Evolutionary conservation across 2,888 invertebrate genomes (phyloP), one percentile per base, ranked within the genome.

Genomic region (Sarcophaga rosellei): DNA sequence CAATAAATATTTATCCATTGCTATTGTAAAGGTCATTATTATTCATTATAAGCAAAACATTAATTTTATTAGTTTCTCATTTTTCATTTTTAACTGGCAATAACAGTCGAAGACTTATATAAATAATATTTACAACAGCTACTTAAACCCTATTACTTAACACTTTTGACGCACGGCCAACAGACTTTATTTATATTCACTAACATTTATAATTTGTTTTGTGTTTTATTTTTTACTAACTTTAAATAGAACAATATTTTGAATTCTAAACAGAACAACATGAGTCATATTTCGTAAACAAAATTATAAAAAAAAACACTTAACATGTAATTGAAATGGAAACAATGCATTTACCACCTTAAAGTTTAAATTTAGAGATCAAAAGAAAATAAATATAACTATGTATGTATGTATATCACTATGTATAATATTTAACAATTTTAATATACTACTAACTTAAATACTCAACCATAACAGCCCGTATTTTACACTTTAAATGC

Each of bases 1-100:
- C 44, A 83, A 57, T 12, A 73, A 35, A 21, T 66, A 25, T 44
- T 63, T 66, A 63, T 70, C 62, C 62, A 83, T 78, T 83, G 63
- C 23, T n/a, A 72, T 66, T 83, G 77, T 78, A 73, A 73, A 83
- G 82, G 82, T 77, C 73, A 63, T 74, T 83, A 63, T 63, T 62
- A 45, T 35, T 8, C 35, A 10, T 35, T 35, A 35, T 35, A 35
- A 35, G 2, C 35, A 35, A 35, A 35, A 35, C 35, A 35, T 35
- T 10, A 35, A 35, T 35, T 35, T 35, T 35, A 35, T 35, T 35
- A 35, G 35, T 35, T 35, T 35, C 10, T 35, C 35, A 35, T 35
- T 35, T 8, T 35, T 35, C 35, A 35, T 35, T 35, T 35, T 35
- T 35, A 35, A 35, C 10, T 1, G 35, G 2, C 35, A 35, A 35